These are phyloP conservation scores for Nothoprocta perdicaria DNA, from an alignment of 2,113 vertebrate species.

Conservation along the genomic window DNA sequence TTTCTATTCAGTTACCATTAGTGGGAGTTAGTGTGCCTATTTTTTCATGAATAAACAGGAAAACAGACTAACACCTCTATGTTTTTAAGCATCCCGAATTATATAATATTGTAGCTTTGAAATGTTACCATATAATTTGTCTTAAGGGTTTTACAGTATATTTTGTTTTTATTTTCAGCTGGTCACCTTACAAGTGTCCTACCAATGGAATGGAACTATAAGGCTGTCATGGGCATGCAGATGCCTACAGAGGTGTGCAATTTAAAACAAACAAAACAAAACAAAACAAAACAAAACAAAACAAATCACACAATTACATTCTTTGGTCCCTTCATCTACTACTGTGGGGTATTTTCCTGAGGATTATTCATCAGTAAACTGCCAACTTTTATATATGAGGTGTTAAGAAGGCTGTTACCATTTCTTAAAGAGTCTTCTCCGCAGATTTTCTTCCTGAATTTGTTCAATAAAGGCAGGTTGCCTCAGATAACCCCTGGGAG, in stretches of 20 bases:
- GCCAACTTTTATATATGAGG: neutral
- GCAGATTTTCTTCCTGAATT: neutral
- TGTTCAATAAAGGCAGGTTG: neutral
- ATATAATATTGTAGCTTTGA: neutral
- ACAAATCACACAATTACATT: neutral
- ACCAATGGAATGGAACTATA: neutral
- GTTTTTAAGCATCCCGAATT: neutral
- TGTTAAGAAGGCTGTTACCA: neutral
- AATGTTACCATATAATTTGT: neutral
- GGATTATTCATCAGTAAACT: neutral
- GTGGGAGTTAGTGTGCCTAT: neutral
- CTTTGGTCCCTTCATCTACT: neutral
- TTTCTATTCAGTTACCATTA: constrained; percentile 16
- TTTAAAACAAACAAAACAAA: neutral
- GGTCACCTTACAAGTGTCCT: neutral
- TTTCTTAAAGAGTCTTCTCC: neutral
- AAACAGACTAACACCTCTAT: neutral
- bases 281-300: neutral
- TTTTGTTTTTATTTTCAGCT: neutral
- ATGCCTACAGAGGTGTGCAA: neutral
- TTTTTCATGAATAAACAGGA: neutral
- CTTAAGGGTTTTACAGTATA: neutral
- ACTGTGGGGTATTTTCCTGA: neutral
- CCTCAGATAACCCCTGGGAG: neutral
- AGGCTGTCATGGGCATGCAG: neutral